Evolutionary conservation across 2,888 invertebrate genomes (phyloP), one percentile per base, ranked within the genome.

Genomic region (Nemoura dubitans): DNA sequence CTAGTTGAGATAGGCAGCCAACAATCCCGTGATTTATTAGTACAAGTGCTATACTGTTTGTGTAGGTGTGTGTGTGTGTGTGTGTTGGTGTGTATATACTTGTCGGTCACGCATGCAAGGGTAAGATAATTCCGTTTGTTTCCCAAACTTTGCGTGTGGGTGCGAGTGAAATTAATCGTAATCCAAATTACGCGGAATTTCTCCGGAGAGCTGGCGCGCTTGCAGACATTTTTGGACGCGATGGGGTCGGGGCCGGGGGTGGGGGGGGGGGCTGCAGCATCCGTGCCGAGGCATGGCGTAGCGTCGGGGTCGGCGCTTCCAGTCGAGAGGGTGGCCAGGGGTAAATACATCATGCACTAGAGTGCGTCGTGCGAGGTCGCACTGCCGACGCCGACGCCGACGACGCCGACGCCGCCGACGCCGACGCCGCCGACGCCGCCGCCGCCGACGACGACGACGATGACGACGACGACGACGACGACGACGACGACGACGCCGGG

Each of bases 41-140:
- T 59, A 29, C 21, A 27, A 26, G 28, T 59, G 59, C 59, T 21
- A 3, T 36, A n/a, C 59, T 59, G 10, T 36, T 36, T 59, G 16
- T 36, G 5, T 36, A 3, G 3, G 5, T 36, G 5, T 36, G 36
- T 36, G 5, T 59, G 21, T 59, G 36, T 26, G 77, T 25, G 77
- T 59, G 59, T 36, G 5, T 59, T 1, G 3, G 36, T 26, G 77
- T 25, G 77, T 59, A 14, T 59, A 21, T 21, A 59, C 59, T 59
- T 59, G 59, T 76, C 28, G 26, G 76, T 84, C 76, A 76, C 76
- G 28, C 76, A 59, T 76, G 76, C 28, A 6, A 27, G 29, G 59
- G 27, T 76, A 59, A 27, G 84, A 28, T 84, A 84, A 76, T 84
- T 27, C 84, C 59, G 84, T 84, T 76, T 84, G 84, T 84, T 84